Conservation (phyloP, 1,140 invertebrate species). For the Prorops nasuta region DNA sequence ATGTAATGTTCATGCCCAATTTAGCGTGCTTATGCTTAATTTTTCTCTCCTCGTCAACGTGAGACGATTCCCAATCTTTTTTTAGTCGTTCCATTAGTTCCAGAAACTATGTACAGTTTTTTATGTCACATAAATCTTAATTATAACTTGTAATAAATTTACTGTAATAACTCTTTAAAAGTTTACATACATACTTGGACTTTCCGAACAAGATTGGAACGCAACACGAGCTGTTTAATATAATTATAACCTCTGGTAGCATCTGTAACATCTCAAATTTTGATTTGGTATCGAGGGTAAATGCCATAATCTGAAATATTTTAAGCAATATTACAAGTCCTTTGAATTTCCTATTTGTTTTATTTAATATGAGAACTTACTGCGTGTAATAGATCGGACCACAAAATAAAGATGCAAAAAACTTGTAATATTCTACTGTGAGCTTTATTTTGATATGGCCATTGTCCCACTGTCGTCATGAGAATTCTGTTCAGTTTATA, state of each 20-base stretch:
- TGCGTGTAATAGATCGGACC: not conserved
- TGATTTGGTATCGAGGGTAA: not conserved
- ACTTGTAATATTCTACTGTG: not conserved
- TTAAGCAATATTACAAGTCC: not conserved
- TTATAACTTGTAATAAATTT: not conserved
- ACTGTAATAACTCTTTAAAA: not conserved
- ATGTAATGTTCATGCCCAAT: not conserved
- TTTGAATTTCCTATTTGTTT: not conserved
- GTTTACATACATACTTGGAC: not conserved
- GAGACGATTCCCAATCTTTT: not conserved
- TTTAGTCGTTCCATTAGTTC: not conserved
- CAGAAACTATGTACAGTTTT: too few species aligned
- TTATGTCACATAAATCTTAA: too few species aligned
- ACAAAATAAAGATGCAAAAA: not conserved
- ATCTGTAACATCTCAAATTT: not conserved
- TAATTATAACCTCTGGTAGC: not conserved
- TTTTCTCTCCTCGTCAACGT: not conserved
- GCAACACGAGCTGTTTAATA: not conserved
- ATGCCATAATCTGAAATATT: not conserved
- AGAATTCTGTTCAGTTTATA: slow-evolving; percentile 11
- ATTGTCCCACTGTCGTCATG: slow-evolving; percentile 1
- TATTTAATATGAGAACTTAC: not conserved
- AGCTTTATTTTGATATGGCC: slow-evolving; percentile 6
- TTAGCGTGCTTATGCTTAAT: not conserved
- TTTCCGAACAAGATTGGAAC: not conserved